Evolutionary conservation across 2,113 vertebrate species (phyloP).

Genomic region (Eolophus roseicapilla): DNA sequence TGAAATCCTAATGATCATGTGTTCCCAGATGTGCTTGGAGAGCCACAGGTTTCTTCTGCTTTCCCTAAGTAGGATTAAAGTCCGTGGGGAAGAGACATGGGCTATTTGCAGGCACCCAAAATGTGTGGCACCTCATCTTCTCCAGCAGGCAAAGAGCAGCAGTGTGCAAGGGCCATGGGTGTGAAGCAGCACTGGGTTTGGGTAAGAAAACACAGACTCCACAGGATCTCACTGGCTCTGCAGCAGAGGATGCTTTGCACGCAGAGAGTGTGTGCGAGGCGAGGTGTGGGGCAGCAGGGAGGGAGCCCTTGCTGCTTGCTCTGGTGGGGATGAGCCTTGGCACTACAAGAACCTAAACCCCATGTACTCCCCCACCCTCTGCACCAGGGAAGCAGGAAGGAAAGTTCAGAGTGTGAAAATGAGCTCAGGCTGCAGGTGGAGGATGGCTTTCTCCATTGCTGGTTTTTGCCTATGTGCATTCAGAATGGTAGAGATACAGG

Average conservation of each 20-base stretch:
- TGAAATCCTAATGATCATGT: background rate
- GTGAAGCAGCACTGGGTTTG: background rate
- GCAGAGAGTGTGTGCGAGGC: background rate
- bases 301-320: background rate
- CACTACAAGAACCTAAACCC: background rate
- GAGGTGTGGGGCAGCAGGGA: background rate
- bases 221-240: background rate
- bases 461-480: background rate
- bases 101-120: background rate
- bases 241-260: accelerated
- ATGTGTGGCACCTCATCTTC: background rate
- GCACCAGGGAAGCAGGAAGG: background rate
- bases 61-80: background rate
- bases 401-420: background rate
- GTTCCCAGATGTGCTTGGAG: background rate
- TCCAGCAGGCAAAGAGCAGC: background rate
- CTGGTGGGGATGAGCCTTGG: background rate
- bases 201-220: background rate
- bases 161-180: accelerated
- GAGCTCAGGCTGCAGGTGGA: accelerated
- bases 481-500: background rate
- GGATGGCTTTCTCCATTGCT: background rate
- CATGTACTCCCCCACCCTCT: accelerated
- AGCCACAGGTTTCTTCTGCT: background rate
- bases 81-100: background rate